Conservation (phyloP, 2,888 invertebrate genomes). For the Synanthedon tipuliformis region DNA sequence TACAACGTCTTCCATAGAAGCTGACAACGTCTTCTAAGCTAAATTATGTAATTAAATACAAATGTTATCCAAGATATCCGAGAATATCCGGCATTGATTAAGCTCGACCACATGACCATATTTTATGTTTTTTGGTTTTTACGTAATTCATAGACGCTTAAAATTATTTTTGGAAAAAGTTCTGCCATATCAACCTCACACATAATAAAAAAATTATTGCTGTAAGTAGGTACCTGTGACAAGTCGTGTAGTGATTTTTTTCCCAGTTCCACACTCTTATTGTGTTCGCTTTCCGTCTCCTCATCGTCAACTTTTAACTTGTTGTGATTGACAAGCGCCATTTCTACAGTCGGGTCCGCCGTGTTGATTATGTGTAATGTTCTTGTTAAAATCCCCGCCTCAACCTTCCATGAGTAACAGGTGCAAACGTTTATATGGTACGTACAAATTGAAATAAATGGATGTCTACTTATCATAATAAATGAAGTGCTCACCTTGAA, state of each 20-base stretch:
- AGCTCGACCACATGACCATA: too few species aligned
- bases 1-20: too few species aligned
- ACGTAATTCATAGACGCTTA: too few species aligned
- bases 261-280: conserved; percentile 41
- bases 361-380: conserved; percentile 80
- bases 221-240: conserved; percentile 58
- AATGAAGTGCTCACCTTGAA: conserved; percentile 58
- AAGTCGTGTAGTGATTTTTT: conserved; percentile 60
- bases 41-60: too few species aligned
- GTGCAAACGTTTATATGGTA: conserved; percentile 1
- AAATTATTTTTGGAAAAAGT: too few species aligned
- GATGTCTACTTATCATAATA: conserved; percentile 6
- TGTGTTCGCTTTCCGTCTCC: conserved; percentile 63
- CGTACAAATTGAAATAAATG: conserved; percentile 10
- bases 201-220: too few species aligned
- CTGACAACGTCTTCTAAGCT: too few species aligned
- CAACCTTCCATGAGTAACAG: conserved; percentile 58
- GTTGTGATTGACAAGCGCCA: conserved; percentile 62
- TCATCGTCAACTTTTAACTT: conserved; percentile 65
- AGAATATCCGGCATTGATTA: too few species aligned
- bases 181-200: not conserved
- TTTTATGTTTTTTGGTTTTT: too few species aligned
- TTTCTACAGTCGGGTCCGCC: conserved; percentile 63
- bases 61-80: too few species aligned
- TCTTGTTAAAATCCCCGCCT: conserved; percentile 79